phyloP scores from a whole-genome alignment of 2,113 vertebrate genomes.

The Nycticryphes semicollaris region DNA sequence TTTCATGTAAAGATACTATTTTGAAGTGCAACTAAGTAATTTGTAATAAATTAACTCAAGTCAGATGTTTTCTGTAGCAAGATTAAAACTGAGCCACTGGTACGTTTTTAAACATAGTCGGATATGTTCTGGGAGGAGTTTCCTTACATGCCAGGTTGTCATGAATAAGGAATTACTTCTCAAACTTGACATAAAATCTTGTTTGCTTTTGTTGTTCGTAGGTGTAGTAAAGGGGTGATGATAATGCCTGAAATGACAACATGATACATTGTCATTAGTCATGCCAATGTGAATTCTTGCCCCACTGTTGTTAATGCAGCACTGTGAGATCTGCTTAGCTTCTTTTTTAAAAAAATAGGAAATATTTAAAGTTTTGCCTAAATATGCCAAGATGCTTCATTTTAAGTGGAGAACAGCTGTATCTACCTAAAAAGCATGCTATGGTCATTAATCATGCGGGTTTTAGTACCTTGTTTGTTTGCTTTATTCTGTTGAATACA shows the following conservation, averaged over 20 bases:
- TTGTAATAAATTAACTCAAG: neutral
- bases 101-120: neutral
- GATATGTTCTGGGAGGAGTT: neutral
- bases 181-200: neutral
- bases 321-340: neutral
- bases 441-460: rapidly evolving
- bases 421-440: neutral
- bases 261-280: neutral
- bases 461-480: neutral
- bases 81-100: neutral
- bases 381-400: neutral
- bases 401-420: neutral
- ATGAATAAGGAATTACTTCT: neutral
- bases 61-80: neutral
- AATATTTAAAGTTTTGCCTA: neutral
- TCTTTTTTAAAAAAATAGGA: neutral
- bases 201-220: neutral
- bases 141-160: neutral
- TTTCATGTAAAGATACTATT: neutral
- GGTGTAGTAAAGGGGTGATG: neutral
- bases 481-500: neutral
- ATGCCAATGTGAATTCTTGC: neutral
- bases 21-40: neutral
- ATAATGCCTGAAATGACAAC: neutral
- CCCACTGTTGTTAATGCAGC: neutral